Evolutionary conservation across 2,888 invertebrate species (phyloP).

Genomic region (Augiades crinisus): DNA sequence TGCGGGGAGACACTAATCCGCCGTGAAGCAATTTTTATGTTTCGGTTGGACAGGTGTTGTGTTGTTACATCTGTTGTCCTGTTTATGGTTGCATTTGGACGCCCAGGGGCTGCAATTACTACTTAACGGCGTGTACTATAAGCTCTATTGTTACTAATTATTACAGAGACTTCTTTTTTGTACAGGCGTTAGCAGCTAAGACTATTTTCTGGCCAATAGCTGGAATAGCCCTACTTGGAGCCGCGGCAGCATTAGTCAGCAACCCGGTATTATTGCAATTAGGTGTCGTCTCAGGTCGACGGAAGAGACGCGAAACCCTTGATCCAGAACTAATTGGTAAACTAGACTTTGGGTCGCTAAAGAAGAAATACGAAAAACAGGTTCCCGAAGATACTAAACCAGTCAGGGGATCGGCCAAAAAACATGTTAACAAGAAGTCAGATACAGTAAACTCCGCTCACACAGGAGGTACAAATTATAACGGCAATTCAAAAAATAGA

Average conservation of each 20-base stretch:
- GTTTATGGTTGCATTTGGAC: too few species aligned
- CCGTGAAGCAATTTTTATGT: too few species aligned
- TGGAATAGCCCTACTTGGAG: slow-evolving; percentile 90
- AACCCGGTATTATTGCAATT: slow-evolving; percentile 90
- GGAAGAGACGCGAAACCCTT: slow-evolving; percentile 68
- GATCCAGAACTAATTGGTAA: slow-evolving; percentile 32
- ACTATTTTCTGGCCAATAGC: slow-evolving; percentile 87
- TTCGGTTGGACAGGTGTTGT: too few species aligned
- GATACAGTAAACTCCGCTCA: not conserved
- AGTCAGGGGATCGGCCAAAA: not conserved
- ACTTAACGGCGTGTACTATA: too few species aligned
- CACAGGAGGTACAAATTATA: not conserved
- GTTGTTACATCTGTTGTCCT: too few species aligned
- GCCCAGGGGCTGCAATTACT: too few species aligned
- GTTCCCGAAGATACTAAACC: not conserved
- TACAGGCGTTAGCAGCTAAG: slow-evolving; percentile 83
- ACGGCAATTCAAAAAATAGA: slow-evolving; percentile 5
- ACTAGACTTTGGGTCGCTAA: slow-evolving; percentile 13
- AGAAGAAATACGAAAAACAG: slow-evolving; percentile 7
- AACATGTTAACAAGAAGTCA: not conserved
- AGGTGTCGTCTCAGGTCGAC: slow-evolving; percentile 85
- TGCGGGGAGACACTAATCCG: too few species aligned
- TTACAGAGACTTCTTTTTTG: too few species aligned
- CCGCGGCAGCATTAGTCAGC: slow-evolving; percentile 88
- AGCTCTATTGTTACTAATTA: too few species aligned